phyloP scores from a whole-genome alignment of 2,797 vertebrate genomes.

The Pterois miles region DNA sequence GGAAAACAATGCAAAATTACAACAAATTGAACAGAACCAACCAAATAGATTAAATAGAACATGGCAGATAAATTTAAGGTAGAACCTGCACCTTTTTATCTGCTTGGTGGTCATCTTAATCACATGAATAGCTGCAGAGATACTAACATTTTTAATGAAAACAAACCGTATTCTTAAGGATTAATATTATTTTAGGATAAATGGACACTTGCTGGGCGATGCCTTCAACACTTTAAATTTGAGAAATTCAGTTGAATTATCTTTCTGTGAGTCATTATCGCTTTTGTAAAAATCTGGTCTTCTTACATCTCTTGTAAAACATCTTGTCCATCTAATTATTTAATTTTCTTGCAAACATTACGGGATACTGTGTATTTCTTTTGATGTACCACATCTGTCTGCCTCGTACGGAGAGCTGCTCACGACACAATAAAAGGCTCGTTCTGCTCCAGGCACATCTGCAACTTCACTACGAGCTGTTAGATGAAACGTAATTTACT shows the following conservation, averaged over 20 bases:
- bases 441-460: conserved; percentile 29
- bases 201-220: neutral
- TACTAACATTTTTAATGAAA: neutral
- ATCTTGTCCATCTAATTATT: conserved; percentile 20
- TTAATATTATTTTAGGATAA: neutral
- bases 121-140: neutral
- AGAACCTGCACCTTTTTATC: conserved; percentile 20
- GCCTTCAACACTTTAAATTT: neutral
- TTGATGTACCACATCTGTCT: conserved; percentile 42
- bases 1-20: conserved; percentile 52
- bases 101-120: conserved; percentile 20
- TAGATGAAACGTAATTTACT: neutral
- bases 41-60: conserved; percentile 44
- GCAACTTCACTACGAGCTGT: neutral
- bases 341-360: neutral
- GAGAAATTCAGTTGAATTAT: neutral
- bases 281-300: neutral
- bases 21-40: conserved; percentile 52
- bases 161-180: neutral
- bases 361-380: conserved; percentile 16
- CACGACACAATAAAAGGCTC: conserved; percentile 14
- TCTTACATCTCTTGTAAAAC: conserved; percentile 18
- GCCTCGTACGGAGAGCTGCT: conserved; percentile 31
- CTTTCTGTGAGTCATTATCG: neutral
- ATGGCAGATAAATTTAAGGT: conserved; percentile 31